phyloP scores from a whole-genome alignment of 2,797 vertebrate species.

The Sebastes minor region DNA sequence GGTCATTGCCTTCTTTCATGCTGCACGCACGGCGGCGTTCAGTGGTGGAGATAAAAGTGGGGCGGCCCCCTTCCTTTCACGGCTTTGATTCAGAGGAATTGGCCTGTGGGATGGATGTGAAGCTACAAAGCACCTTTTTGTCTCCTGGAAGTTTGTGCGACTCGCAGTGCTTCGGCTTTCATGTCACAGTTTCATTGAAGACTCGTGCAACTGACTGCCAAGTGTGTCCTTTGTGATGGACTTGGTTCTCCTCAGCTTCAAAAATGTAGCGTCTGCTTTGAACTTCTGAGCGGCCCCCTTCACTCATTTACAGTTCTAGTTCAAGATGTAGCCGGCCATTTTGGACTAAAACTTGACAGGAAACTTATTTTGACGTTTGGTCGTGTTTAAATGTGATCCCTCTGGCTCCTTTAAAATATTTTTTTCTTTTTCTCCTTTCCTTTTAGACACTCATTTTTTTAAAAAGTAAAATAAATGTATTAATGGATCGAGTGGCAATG shows the following conservation, averaged over 20 bases:
- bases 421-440: background rate
- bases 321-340: conserved; percentile 9
- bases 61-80: background rate
- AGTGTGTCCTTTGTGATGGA: background rate
- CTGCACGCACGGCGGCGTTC: background rate
- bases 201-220: background rate
- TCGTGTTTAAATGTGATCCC: background rate
- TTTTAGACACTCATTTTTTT: background rate
- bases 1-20: conserved; percentile 12
- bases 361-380: conserved; percentile 14
- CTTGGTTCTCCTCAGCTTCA: background rate
- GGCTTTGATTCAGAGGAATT: conserved; percentile 43
- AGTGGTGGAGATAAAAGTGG: conserved; percentile 25
- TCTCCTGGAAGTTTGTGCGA: conserved; percentile 8
- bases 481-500: background rate
- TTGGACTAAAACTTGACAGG: background rate
- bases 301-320: background rate
- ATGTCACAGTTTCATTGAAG: conserved; percentile 7
- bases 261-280: background rate
- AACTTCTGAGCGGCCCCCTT: background rate
- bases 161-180: conserved; percentile 1
- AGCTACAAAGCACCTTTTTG: conserved; percentile 42
- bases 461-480: background rate
- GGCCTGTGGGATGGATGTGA: conserved; percentile 3
- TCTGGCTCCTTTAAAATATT: background rate